Evolutionary conservation across 2,113 vertebrate species (phyloP).

Genomic region (Anser brachyrhynchus): DNA sequence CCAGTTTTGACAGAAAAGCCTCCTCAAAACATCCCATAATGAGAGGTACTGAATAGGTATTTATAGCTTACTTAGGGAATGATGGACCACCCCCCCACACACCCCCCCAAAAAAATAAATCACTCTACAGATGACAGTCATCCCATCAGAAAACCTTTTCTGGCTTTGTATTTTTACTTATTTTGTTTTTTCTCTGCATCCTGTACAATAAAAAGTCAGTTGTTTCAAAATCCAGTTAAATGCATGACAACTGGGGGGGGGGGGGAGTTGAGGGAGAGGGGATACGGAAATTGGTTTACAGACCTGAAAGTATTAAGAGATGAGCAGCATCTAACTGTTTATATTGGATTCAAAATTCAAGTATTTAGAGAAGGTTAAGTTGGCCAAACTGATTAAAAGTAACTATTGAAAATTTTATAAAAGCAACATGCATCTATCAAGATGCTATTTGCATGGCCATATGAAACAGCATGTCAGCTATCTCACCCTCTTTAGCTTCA

Average conservation of each 20-base stretch:
- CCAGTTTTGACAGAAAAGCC: not conserved
- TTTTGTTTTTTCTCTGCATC: not conserved
- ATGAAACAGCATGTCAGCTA: rapidly evolving
- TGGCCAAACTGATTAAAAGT: not conserved
- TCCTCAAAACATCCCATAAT: not conserved
- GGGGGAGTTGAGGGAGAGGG: too few relatives aligned
- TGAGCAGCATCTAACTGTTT: not conserved
- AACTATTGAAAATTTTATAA: not conserved
- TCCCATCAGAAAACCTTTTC: not conserved
- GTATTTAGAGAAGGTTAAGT: not conserved
- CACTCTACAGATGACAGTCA: not conserved
- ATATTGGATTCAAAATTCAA: not conserved
- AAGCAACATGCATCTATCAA: not conserved
- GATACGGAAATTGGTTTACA: not conserved
- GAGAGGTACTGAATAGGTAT: not conserved
- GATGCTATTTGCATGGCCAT: not conserved
- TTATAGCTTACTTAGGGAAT: not conserved
- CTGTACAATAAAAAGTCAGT: not conserved
- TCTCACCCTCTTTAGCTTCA: not conserved
- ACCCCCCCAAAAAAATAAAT: not conserved
- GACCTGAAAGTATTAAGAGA: not conserved
- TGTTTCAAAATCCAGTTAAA: not conserved
- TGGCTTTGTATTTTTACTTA: not conserved
- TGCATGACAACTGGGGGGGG: not conserved
- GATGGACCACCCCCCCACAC: not conserved